Evolutionary conservation across 1,140 invertebrate genomes (phyloP), one percentile per base, ranked within the genome.

Genomic region (Sarcophaga peregrina): DNA sequence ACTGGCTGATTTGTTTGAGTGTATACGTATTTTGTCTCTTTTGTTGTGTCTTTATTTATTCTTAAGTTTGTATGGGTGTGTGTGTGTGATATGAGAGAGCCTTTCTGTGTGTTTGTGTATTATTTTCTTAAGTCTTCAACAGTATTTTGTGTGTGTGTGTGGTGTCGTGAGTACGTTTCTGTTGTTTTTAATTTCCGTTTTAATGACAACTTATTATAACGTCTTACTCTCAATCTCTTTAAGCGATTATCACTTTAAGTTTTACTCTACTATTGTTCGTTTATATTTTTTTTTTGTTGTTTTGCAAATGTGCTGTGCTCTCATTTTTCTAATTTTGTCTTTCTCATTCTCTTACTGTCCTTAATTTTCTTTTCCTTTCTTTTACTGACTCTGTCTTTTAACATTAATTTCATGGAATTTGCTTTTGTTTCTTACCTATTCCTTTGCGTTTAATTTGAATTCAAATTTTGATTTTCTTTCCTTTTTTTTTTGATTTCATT

Each of bases 261-360:
- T 80, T 54, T 74, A 50, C 73, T 83, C n/a, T 80, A 54, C n/a
- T 81, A 54, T 82, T 68, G 48, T 58, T 50, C 46, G 37, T 58
- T 73, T 81, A 15, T 47, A 7, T 78, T 76, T 48, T 76, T 78
- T 76, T 48, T 76, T 76, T 76, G 17, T 75, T 78, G n/a, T 48
- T 52, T 78, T 15, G 75, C 15, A 37, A 37, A 37, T 37, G 1
- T 37, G 25, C 25, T 37, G 25, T 37, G 25, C 25, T 37, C 25
- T 37, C 15, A n/a, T 68, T 68, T 68, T 20, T 68, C 10, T 68
- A 25, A 8, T 68, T 68, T 68, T 68, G 2, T 68, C 20, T 68
- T 25, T 8, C 6, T 20, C 17, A 68, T 68, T 8, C 20, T 68
- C 13, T 15, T 68, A 20, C 62, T 68, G 62, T 68, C 17, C 10